These are phyloP conservation scores for Eulemur mongoz DNA, from an alignment of 2,797 vertebrate species.

Conservation along the genomic window DNA sequence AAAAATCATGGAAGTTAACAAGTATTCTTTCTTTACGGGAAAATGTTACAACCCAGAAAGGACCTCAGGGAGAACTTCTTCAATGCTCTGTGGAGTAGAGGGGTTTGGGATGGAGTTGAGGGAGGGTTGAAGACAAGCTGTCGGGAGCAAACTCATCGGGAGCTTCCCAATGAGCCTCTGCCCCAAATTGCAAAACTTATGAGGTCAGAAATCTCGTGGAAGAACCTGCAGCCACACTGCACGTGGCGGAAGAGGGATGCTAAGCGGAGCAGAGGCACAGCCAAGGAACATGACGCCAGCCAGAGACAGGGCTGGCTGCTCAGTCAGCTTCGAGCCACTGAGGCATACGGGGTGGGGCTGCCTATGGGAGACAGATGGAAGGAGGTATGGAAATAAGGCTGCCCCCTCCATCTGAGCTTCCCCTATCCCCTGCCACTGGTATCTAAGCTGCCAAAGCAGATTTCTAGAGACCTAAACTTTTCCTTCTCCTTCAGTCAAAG, in stretches of 20 bases:
- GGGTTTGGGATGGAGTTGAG: not conserved
- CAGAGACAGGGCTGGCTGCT: not conserved
- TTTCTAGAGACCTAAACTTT: not conserved
- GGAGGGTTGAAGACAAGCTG: not conserved
- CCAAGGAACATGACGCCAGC: too few species aligned
- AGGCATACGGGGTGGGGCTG: not conserved
- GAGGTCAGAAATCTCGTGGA: not conserved
- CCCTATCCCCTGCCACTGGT: not conserved
- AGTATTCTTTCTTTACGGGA: not conserved
- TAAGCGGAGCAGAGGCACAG: not conserved
- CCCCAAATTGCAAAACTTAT: not conserved
- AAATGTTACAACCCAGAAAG: not conserved
- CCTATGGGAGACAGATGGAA: too few species aligned
- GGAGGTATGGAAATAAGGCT: not conserved
- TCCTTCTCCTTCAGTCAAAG: not conserved
- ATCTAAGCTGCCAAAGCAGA: not conserved
- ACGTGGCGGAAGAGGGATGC: not conserved
- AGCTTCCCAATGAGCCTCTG: not conserved
- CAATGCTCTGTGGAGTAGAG: not conserved
- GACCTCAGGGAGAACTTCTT: not conserved
- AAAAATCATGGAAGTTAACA: not conserved
- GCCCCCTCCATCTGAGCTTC: not conserved
- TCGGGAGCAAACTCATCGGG: not conserved
- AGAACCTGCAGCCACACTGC: not conserved
- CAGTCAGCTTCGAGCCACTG: not conserved